Percentiles rank a stretch among this genome's conserved stretches.
Evolutionary conservation across 2,113 vertebrate species (phyloP).

Genomic region (Phalacrocorax aristotelis): DNA sequence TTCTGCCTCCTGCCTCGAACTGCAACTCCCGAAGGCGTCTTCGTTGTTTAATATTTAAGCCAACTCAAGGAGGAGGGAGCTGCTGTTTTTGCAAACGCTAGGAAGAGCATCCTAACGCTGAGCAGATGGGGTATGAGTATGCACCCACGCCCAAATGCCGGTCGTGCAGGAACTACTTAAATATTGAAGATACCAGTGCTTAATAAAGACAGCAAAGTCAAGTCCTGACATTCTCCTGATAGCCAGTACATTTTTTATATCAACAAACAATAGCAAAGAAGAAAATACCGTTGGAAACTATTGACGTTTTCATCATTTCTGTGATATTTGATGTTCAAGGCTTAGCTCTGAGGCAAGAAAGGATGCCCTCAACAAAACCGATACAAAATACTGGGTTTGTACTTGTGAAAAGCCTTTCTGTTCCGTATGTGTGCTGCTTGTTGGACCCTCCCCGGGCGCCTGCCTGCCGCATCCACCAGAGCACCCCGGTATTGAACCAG

Average conservation of each 20-base stretch:
- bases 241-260: not conserved
- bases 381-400: not conserved
- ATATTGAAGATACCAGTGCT: not conserved
- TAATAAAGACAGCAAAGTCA: not conserved
- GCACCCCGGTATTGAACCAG: accelerated
- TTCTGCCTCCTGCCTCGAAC: not conserved
- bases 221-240: not conserved
- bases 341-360: not conserved
- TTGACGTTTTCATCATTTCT: not conserved
- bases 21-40: not conserved
- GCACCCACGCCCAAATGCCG: not conserved
- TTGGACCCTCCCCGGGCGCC: not conserved
- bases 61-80: not conserved
- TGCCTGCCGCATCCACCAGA: not conserved
- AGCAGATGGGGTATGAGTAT: not conserved
- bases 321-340: not conserved
- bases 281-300: not conserved
- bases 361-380: not conserved
- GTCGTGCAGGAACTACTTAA: not conserved
- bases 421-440: not conserved
- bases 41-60: not conserved
- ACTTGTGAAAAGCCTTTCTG: not conserved
- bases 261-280: not conserved
- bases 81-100: not conserved
- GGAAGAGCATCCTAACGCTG: not conserved